These are phyloP conservation scores for Halcyon badia DNA, from an alignment of 2,797 vertebrate genomes.

Conservation along the genomic window DNA sequence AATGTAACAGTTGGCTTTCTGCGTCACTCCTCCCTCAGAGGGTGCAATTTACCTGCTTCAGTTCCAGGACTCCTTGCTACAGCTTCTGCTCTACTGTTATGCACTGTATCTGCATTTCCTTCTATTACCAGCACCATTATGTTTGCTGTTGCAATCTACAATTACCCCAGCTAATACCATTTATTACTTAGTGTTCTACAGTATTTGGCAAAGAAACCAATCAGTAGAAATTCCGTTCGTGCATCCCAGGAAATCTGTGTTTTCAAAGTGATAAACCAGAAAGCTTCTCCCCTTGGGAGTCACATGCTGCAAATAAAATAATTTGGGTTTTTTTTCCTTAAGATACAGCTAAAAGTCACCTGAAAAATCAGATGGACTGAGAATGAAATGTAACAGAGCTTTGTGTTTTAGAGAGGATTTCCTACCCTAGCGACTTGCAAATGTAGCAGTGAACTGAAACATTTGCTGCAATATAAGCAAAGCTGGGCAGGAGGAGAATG, in stretches of 20 bases:
- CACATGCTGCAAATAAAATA: neutral
- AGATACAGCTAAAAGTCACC: neutral
- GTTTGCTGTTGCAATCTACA: slow-evolving; percentile 3
- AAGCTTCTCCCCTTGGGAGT: neutral
- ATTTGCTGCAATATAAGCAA: neutral
- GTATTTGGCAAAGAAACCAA: slow-evolving; percentile 15
- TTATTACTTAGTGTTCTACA: slow-evolving; percentile 13
- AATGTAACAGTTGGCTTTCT: neutral
- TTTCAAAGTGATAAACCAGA: slow-evolving; percentile 35
- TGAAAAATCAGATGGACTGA: neutral
- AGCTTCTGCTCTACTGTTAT: neutral
- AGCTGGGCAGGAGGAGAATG: neutral
- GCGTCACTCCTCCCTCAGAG: neutral
- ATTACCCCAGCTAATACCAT: slow-evolving; percentile 36
- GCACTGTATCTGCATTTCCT: neutral
- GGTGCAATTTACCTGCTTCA: neutral
- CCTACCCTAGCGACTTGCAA: neutral
- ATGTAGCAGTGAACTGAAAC: slow-evolving; percentile 21
- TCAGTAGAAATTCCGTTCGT: slow-evolving; percentile 30
- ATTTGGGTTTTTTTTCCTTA: neutral
- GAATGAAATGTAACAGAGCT: neutral
- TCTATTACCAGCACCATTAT: neutral
- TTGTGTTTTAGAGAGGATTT: neutral
- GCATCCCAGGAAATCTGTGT: neutral
- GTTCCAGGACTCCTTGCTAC: neutral